phyloP scores from a whole-genome alignment of 2,113 vertebrate genomes.

The Solenodon paradoxus region DNA sequence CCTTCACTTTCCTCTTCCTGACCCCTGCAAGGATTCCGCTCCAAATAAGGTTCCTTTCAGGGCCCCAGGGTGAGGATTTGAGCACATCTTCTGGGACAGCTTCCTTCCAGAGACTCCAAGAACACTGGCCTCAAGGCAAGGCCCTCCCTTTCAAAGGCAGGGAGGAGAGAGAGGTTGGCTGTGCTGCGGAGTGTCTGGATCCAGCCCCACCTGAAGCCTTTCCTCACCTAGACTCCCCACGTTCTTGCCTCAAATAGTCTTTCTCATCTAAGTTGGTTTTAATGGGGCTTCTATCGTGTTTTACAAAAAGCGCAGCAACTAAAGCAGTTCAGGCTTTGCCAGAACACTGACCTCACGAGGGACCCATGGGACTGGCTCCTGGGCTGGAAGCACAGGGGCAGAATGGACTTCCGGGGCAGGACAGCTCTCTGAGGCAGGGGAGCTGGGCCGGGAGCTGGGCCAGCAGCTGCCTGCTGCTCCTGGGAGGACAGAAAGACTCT shows the following conservation, averaged over 20 bases:
- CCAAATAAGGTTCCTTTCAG: neutral
- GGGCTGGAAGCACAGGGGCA: no score
- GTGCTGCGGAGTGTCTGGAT: no score
- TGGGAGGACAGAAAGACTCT: no score
- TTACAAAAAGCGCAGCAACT: neutral
- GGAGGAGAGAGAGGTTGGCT: neutral
- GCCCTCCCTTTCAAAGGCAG: neutral
- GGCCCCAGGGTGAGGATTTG: neutral
- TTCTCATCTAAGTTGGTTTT: neutral
- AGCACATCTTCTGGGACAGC: neutral
- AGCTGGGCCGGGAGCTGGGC: no score
- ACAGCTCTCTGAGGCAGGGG: no score
- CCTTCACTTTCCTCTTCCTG: neutral
- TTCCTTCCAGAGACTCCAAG: no score
- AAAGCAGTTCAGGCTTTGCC: no score
- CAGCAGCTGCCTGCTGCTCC: no score
- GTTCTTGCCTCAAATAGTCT: no score
- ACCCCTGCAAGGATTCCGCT: neutral
- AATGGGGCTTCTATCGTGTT: neutral
- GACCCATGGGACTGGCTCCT: no score
- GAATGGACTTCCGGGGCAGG: no score
- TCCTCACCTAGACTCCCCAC: neutral
- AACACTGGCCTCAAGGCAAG: neutral
- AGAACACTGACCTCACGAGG: neutral
- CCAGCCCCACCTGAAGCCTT: neutral